Evolutionary conservation across 1,140 invertebrate species (phyloP).

Genomic region (Drosophila gunungcola): DNA sequence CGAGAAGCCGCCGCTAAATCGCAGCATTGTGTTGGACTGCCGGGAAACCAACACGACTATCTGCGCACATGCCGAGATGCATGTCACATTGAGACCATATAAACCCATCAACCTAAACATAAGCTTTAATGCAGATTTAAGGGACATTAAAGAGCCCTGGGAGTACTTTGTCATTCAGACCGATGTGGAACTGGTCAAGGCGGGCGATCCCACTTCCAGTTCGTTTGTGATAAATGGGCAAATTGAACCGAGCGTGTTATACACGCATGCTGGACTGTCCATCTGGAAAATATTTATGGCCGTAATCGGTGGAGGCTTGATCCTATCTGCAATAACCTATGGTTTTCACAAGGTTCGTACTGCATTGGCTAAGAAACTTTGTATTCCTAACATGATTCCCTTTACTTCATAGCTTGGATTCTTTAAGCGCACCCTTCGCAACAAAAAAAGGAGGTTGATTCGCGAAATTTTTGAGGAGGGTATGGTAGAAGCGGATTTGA

Average conservation of each 20-base stretch:
- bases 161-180: conserved; percentile 79
- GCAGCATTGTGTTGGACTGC: conserved; percentile 83
- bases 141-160: conserved; percentile 80
- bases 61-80: conserved; percentile 73
- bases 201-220: conserved; percentile 56
- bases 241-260: conserved; percentile 78
- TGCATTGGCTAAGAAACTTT: not conserved
- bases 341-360: conserved; percentile 71
- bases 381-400: not conserved
- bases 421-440: conserved; percentile 63
- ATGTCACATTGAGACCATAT: conserved; percentile 71
- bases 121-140: conserved; percentile 73
- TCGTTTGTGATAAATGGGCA: conserved; percentile 54
- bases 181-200: conserved; percentile 62
- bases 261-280: conserved; percentile 63
- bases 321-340: conserved; percentile 66
- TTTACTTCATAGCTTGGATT: conserved; percentile 61
- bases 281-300: conserved; percentile 78
- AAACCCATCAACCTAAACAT: conserved; percentile 70
- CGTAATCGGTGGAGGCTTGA: conserved; percentile 72
- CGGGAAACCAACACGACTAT: conserved; percentile 68
- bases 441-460: conserved; percentile 35
- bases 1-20: conserved; percentile 71
- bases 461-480: no score
- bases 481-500: no score